Evolutionary conservation across 1,140 invertebrate genomes (phyloP).

Genomic region (Adoxophyes honmai): DNA sequence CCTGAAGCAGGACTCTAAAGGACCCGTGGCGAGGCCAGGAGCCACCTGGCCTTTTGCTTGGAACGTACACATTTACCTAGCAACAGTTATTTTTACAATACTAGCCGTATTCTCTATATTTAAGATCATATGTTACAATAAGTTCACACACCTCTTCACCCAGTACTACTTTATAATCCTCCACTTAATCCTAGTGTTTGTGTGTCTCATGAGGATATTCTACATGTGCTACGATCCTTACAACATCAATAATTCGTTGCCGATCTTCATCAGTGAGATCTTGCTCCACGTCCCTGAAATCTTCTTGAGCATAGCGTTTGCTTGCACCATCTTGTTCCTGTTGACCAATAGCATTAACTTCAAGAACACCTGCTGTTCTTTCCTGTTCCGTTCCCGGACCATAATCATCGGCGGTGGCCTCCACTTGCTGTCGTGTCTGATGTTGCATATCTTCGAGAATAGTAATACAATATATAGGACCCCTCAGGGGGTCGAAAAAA

Average conservation of each 20-base stretch:
- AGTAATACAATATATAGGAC: conserved; percentile 68
- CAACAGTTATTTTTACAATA: conserved; percentile 88
- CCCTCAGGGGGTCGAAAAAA: conserved; percentile 70
- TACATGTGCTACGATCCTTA: conserved; percentile 94
- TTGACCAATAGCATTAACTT: conserved; percentile 84
- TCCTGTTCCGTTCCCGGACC: conserved; percentile 85
- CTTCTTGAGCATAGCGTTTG: conserved; percentile 90
- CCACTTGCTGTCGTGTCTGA: conserved; percentile 87
- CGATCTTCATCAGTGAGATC: conserved; percentile 88
- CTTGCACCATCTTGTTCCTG: conserved; percentile 90
- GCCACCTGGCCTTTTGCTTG: conserved; percentile 88
- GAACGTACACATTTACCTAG: conserved; percentile 92
- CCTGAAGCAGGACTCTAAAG: conserved; percentile 60
- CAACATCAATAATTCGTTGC: conserved; percentile 87
- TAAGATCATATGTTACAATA: conserved; percentile 88
- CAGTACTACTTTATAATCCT: conserved; percentile 91
- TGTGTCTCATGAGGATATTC: conserved; percentile 89
- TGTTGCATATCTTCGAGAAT: conserved; percentile 86
- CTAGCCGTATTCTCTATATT: conserved; percentile 89
- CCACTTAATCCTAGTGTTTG: conserved; percentile 87
- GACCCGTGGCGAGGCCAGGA: conserved; percentile 56
- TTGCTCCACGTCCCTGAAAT: conserved; percentile 90
- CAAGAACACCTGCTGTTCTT: conserved; percentile 80
- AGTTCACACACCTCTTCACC: conserved; percentile 86
- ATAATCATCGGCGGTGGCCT: conserved; percentile 85